A percentile compares a stretch with the other conserved stretches of the same genome.
These are phyloP conservation scores for Chironomus tepperi DNA, from an alignment of 1,140 invertebrate genomes.

Conservation along the genomic window DNA sequence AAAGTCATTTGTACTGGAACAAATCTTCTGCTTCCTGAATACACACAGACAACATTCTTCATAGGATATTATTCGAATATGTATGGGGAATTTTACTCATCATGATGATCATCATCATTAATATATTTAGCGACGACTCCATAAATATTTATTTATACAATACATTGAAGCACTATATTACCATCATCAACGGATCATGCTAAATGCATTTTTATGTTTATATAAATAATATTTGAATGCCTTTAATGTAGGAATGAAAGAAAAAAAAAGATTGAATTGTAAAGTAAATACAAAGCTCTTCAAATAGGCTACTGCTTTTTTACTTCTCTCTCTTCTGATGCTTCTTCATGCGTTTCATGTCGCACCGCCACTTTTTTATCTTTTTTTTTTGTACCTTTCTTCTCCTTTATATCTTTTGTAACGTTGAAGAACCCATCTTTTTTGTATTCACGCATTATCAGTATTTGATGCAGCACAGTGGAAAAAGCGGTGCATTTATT, in stretches of 20 bases:
- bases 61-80: background rate
- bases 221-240: slow-evolving; percentile 3
- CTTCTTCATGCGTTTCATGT: slow-evolving; percentile 21
- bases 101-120: background rate
- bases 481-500: background rate
- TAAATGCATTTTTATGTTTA: slow-evolving; percentile 11
- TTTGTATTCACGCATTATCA: background rate
- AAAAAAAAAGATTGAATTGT: slow-evolving; percentile 15
- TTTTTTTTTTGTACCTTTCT: background rate
- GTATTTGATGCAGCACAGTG: background rate
- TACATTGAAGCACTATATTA: background rate
- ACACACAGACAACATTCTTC: background rate
- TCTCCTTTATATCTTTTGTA: background rate
- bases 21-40: slow-evolving; percentile 6
- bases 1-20: background rate
- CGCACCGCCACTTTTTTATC: background rate
- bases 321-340: slow-evolving; percentile 1
- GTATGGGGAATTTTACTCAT: background rate
- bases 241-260: background rate
- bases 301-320: background rate
- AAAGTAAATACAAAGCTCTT: background rate
- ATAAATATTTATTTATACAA: slow-evolving; percentile 18
- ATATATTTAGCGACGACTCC: slow-evolving; percentile 15
- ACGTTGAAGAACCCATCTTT: background rate
- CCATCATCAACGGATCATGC: slow-evolving; percentile 11